Evolutionary conservation across 23 tunicate species (phyloP).

Genomic region (Phallusia fumigata): DNA sequence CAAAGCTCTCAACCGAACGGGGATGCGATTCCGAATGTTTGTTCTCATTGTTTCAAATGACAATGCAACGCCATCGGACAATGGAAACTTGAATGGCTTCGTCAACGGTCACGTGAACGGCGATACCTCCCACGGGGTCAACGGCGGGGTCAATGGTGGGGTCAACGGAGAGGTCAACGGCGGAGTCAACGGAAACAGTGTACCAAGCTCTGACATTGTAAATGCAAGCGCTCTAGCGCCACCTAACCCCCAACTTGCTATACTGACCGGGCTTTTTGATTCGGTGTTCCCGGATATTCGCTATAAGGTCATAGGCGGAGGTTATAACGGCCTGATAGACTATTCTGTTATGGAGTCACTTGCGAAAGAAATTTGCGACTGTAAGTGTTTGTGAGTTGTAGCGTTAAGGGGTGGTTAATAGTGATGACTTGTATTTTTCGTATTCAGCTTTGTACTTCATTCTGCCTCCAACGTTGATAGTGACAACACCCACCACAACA

Average conservation of each 20-base stretch:
- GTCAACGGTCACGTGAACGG: not conserved
- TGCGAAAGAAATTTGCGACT: not conserved
- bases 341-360: not conserved
- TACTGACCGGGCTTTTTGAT: not conserved
- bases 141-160: not conserved
- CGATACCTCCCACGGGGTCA: conserved; percentile 3
- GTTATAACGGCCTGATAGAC: not conserved
- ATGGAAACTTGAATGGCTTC: not conserved
- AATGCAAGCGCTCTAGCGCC: conserved; percentile 13
- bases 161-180: not conserved
- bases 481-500: not conserved
- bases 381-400: conserved; percentile 3
- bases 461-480: not conserved
- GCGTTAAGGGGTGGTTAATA: not conserved
- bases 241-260: not conserved
- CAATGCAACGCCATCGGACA: not conserved
- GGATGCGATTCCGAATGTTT: not conserved
- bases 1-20: not conserved
- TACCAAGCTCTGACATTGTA: not conserved
- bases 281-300: not conserved
- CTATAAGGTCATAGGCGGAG: not conserved
- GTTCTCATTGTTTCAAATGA: not conserved
- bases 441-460: not conserved
- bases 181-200: not conserved
- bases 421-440: not conserved